Conservation (phyloP, 2,797 vertebrate genomes). For the Staurois parvus region DNA sequence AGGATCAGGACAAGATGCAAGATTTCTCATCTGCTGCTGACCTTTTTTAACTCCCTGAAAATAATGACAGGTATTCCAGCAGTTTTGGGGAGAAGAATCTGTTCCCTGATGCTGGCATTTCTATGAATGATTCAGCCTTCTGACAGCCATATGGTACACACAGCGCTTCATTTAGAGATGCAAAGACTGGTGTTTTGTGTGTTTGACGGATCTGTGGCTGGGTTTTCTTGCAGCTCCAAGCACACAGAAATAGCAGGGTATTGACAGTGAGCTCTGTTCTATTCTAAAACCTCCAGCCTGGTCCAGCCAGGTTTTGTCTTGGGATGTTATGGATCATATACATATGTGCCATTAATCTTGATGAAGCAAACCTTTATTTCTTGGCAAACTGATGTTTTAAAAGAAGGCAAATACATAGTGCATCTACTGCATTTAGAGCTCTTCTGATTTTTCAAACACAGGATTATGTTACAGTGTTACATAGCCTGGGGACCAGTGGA, state of each 20-base stretch:
- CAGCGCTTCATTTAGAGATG: neutral
- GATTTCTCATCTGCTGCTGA: conserved; percentile 26
- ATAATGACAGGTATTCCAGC: neutral
- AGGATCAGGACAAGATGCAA: conserved; percentile 7
- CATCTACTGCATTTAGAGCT: neutral
- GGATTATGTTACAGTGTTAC: neutral
- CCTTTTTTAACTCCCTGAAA: conserved; percentile 19
- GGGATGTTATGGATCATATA: neutral
- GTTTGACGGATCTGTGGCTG: neutral
- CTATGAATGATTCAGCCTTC: conserved; percentile 17
- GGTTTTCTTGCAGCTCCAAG: neutral
- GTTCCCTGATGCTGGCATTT: conserved; percentile 15
- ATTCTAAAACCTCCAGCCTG: neutral
- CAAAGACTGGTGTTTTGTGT: conserved; percentile 11
- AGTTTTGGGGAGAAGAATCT: conserved; percentile 29
- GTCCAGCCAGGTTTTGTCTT: neutral
- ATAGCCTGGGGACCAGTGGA: neutral
- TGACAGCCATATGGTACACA: conserved; percentile 7
- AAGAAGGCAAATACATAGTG: neutral
- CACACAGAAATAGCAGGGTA: neutral
- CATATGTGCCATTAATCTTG: neutral
- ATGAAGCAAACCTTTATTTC: neutral
- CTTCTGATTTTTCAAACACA: neutral
- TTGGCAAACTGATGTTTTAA: neutral
- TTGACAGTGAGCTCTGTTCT: neutral